Base-by-base conservation (phyloP, 2,888 invertebrate species). In the Cataglyphis albicans region DNA sequence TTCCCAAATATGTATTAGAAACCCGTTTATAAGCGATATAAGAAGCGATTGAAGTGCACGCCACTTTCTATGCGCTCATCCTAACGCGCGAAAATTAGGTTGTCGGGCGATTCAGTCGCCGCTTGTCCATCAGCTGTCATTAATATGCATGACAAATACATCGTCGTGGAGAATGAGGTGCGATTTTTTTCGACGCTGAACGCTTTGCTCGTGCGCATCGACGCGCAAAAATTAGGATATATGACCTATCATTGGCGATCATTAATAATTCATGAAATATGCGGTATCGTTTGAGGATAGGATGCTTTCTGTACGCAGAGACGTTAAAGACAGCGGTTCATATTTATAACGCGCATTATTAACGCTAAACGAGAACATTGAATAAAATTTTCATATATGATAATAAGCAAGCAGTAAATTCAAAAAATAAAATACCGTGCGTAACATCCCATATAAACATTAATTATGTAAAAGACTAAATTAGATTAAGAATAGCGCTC, bases 101-200 rank as follows among this genome's bases (percentile, higher is more conserved):
- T 72, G 78, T 80, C 44, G 72, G 72, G 41, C 44, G 1, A 80
- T 80, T 80, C 25, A 44, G 72, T 59, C 41, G 70, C 72, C 44
- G 41, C 59, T 80, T 80, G 72, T 72, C 59, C 72, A 59, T 80
- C 78, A 80, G 44, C 72, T 72, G 44, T 72, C 78, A 80, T 80
- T 80, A 80, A 72, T 72, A 80, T 80, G 78, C 78, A 80, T 80
- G 78, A 72, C 78, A 80, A 80, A 80, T 80, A 80, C 12, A 59
- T 35, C 72, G 57, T 59, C 41, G 44, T 55, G 38, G 67, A 57
- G 44, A 78, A 80, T 80, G 72, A 80, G 72, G 78, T 72, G 78
- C 78, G 78, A 80, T 80, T 72, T 72, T 63, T 80, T 80, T 72
- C 72, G 70, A 78, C 44, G 32, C 18, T 25, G n/a, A 9, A 38